A percentile compares a stretch with the other conserved stretches of the same genome.
phyloP scores from a whole-genome alignment of 2,113 vertebrate genomes.

The Toxotes chatareus region DNA sequence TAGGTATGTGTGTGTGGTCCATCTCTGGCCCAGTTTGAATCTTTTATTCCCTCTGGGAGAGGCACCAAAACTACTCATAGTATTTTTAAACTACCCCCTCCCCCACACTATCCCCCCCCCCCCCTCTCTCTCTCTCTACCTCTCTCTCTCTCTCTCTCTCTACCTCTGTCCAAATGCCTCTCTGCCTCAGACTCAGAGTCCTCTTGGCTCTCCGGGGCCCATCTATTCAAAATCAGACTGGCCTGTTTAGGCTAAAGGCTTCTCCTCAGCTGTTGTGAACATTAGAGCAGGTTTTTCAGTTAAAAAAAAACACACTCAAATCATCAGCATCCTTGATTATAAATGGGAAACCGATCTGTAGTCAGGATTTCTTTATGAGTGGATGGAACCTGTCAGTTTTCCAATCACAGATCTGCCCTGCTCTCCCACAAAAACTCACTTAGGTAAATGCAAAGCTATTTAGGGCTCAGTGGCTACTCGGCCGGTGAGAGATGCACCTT shows the following conservation, averaged over 20 bases:
- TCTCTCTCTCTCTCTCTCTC: not conserved
- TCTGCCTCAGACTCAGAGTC: constrained; percentile 22
- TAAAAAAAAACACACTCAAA: not conserved
- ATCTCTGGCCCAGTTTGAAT: constrained; percentile 56
- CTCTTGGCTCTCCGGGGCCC: constrained; percentile 34
- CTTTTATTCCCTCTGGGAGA: constrained; percentile 52
- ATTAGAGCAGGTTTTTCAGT: not conserved
- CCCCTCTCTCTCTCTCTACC: not conserved
- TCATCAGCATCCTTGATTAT: not conserved
- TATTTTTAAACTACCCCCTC: constrained; percentile 58
- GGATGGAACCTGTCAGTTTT: not conserved
- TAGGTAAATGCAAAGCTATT: not conserved
- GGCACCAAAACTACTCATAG: constrained; percentile 44
- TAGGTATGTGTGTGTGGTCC: constrained; percentile 36
- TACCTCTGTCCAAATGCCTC: constrained; percentile 23
- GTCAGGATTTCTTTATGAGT: not conserved
- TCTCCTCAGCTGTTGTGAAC: constrained; percentile 1
- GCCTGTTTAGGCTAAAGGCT: constrained; percentile 23
- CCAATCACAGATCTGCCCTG: not conserved
- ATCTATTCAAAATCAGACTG: constrained; percentile 44
- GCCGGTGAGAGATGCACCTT: not conserved
- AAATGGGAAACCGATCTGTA: constrained; percentile 4
- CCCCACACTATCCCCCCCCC: not conserved
- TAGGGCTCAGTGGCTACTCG: not conserved
- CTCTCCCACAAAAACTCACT: constrained; percentile 1